phyloP scores from a whole-genome alignment of 2,113 vertebrate species.

The Propithecus coquereli region DNA sequence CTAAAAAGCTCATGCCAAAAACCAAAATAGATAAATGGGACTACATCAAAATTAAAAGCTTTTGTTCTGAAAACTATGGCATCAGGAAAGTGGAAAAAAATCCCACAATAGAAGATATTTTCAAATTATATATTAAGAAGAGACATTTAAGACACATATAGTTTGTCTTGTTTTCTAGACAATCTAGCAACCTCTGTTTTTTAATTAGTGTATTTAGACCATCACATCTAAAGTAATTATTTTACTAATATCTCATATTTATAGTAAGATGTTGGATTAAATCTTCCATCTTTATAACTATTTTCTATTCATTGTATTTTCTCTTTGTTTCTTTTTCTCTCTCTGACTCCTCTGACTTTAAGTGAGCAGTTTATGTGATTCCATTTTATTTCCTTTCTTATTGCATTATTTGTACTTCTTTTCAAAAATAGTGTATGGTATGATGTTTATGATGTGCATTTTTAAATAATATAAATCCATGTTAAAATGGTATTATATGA shows the following conservation, averaged over 20 bases:
- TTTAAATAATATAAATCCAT: not conserved
- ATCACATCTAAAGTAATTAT: not conserved
- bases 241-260: not conserved
- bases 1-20: not conserved
- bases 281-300: not conserved
- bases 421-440: not conserved
- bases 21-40: not conserved
- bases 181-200: not conserved
- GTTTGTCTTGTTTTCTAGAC: not conserved
- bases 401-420: not conserved
- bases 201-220: not conserved
- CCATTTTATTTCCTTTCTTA: not conserved
- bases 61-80: not conserved
- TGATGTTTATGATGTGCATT: not conserved
- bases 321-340: not conserved
- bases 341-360: not conserved
- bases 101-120: not conserved
- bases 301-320: not conserved
- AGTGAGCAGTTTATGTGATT: no score
- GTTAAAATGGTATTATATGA: not conserved
- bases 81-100: not conserved
- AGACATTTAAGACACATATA: not conserved
- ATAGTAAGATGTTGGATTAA: not conserved
- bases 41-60: not conserved
- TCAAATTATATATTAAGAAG: not conserved